These are phyloP conservation scores for Cynopterus brachyotis DNA, from an alignment of 2,113 vertebrate species.

Conservation along the genomic window DNA sequence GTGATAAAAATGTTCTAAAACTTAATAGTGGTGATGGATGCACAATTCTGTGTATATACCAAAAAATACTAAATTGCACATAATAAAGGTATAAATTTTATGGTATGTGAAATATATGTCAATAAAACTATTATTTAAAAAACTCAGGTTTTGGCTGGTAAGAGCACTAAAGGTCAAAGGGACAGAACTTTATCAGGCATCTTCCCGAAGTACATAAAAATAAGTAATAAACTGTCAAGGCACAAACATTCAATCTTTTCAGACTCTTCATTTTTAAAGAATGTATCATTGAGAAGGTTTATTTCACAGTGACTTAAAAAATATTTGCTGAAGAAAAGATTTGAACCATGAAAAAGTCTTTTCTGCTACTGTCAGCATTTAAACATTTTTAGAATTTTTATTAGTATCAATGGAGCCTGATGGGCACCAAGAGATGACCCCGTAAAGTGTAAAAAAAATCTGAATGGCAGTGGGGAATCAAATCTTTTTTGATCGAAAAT, in stretches of 20 bases:
- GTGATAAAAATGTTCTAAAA: not conserved
- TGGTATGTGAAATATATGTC: not conserved
- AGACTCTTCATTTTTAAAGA: slow-evolving; percentile 38
- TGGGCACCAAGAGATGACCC: slow-evolving; percentile 28
- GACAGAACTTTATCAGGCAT: slow-evolving; percentile 25
- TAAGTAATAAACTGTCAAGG: slow-evolving; percentile 41
- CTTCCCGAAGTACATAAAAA: slow-evolving; percentile 32
- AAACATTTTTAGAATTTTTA: slow-evolving; percentile 60
- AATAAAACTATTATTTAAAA: slow-evolving; percentile 37
- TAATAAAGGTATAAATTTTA: not conserved
- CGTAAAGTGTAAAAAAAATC: not conserved
- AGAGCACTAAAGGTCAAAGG: slow-evolving; percentile 13
- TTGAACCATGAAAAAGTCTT: slow-evolving; percentile 47
- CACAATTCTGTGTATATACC: not conserved
- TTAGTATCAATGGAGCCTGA: not conserved
- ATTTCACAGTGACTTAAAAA: slow-evolving; percentile 68
- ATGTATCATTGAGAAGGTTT: not conserved
- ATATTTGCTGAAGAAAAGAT: slow-evolving; percentile 43
- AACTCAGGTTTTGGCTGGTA: not conserved
- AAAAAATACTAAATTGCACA: not conserved
- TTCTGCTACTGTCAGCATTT: not conserved
- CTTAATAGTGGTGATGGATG: not conserved
- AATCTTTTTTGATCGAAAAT: slow-evolving; percentile 58
- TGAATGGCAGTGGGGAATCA: slow-evolving; percentile 9
- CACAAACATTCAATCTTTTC: slow-evolving; percentile 46